Evolutionary conservation across 2,888 invertebrate species (phyloP).

Genomic region (Harpalus rufipes): DNA sequence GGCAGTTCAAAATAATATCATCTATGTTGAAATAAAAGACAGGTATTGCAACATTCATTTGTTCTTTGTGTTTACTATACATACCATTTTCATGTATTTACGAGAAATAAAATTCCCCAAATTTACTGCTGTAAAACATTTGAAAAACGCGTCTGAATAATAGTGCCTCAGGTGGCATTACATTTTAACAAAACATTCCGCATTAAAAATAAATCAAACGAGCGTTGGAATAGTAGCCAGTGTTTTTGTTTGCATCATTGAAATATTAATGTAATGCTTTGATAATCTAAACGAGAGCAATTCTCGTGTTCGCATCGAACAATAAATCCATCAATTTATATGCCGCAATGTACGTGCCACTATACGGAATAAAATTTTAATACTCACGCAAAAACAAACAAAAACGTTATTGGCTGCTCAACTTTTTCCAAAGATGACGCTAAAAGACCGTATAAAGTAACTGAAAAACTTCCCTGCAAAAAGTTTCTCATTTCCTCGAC

Average conservation of each 20-base stretch:
- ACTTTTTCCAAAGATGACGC: conserved; percentile 54
- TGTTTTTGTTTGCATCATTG: conserved; percentile 29
- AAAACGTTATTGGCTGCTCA: conserved; percentile 62
- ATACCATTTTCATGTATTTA: conserved; percentile 5
- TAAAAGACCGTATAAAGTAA: conserved; percentile 51
- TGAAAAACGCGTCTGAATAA: conserved; percentile 8
- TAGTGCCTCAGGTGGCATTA: conserved; percentile 36
- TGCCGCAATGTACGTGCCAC: conserved; percentile 50
- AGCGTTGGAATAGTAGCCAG: conserved; percentile 21
- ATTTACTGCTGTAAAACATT: conserved; percentile 16
- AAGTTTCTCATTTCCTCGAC: conserved; percentile 56
- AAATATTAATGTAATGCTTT: conserved; percentile 46
- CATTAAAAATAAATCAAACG: conserved; percentile 45
- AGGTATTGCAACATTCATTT: neutral
- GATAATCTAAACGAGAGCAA: conserved; percentile 25
- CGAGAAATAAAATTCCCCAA: conserved; percentile 10
- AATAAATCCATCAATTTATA: conserved; percentile 64
- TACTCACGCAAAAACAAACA: conserved; percentile 63
- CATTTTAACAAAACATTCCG: conserved; percentile 35
- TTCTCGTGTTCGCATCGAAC: conserved; percentile 34
- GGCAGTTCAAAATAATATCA: too few species aligned
- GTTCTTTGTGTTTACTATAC: neutral
- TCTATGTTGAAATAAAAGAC: neutral
- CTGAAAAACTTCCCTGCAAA: conserved; percentile 45
- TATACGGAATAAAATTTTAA: conserved; percentile 63